Evolutionary conservation across 2,113 vertebrate species (phyloP), one percentile per base, ranked within the genome.

Genomic region (Thunnus maccoyii): DNA sequence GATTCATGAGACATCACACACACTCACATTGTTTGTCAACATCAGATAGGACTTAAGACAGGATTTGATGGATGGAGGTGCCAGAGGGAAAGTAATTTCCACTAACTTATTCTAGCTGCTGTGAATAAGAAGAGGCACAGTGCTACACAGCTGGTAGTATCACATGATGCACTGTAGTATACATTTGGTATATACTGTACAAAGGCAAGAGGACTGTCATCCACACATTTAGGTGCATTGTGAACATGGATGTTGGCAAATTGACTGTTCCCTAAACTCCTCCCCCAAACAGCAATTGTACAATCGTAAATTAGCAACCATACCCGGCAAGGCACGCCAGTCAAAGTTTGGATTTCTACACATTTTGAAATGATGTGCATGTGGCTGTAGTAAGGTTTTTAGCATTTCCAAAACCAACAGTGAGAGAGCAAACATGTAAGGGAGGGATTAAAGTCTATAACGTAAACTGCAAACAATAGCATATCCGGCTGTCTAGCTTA

Each of bases 31-130:
- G 67, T 86, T 70, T n/a, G 48, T 85, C 80, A 89, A 66, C 75
- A 86, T 78, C 74, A 72, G 76, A 89, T 91, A 71, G 57, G 51
- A 56, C 66, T 55, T 25, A 36, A 80, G 71, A 82, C 72, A 27
- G 57, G 75, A 58, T 63, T 74, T 91, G 85, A 92, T 89, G 69
- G 86, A 93, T 90, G 87, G 70, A 76, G 54, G 79, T 83, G 84
- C 85, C 84, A 80, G 60, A 81, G 54, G 57, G 51, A 87, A 88
- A 84, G 68, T 66, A 15, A 76, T 85, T 85, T 84, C 68, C 32
- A 69, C 80, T 72, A 79, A 85, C 73, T 71, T 88, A 73, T 85
- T 82, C 69, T 50, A 22, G 52, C 58, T 73, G 68, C 65, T 65
- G 46, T 82, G 82, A 84, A 84, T 72, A 82, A 32, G 41, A 75